Evolutionary conservation across 2,888 invertebrate genomes (phyloP), one percentile per base, ranked within the genome.

Genomic region (Acrocera orbiculus): DNA sequence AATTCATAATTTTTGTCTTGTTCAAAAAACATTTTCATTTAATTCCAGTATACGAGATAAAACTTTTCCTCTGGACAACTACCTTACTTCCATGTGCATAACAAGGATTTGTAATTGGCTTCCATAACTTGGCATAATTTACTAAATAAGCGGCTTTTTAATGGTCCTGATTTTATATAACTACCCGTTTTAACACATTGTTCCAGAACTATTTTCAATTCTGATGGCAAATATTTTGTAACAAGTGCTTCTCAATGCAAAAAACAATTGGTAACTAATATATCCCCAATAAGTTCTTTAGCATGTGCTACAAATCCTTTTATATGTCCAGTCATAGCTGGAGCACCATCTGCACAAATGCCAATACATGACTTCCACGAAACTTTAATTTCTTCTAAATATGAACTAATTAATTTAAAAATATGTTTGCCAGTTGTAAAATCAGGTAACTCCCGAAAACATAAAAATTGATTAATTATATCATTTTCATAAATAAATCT

Each of bases 211-310:
- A 24, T 24, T 24, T 24, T n/a, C n/a, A n/a, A n/a, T n/a, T 24
- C 24, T 24, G 24, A 10, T 28, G 16, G 28, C 16, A 28, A 16
- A 16, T 28, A 16, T 28, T 28, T 28, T 28, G 16, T 28, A 16
- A 24, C 3, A 3, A 24, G 24, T 24, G 24, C n/a, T 24, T 24
- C 24, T 3, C 24, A 11, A 24, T 24, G n/a, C 24, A 24, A 24
- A 24, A 24, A 24, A 28, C 28, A 28, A 28, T 28, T 16, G 17
- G 28, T 28, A 28, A 17, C 16, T 28, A 28, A 28, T 28, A 28
- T 28, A 11, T 26, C 26, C 13, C 11, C 26, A 26, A 13, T 26
- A 13, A 11, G 26, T 11, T 26, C n/a, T 13, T 26, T 26, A 11
- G 14, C 10, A 26, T 9, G 26, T 26, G 26, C 11, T 13, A 26